Conservation (phyloP, 2,797 vertebrate species). For the Rhinella marina region DNA sequence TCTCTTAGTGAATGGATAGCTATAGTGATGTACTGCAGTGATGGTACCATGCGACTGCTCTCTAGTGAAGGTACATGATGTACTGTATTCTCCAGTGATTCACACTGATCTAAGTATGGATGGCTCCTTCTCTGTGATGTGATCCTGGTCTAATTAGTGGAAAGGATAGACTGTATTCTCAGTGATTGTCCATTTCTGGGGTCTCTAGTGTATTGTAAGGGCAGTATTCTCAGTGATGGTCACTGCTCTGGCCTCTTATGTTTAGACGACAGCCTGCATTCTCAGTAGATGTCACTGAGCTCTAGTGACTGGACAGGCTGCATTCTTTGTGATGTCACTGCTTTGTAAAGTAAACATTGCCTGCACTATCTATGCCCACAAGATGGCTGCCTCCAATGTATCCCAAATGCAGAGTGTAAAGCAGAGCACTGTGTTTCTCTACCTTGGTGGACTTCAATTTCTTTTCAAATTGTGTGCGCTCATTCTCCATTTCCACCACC, state of each 20-base stretch:
- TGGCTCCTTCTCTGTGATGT: background rate
- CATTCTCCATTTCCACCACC: constrained; percentile 89
- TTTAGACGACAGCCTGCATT: too few relatives aligned
- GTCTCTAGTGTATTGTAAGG: background rate
- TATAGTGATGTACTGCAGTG: too few relatives aligned
- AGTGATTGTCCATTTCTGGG: background rate
- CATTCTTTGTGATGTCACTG: background rate
- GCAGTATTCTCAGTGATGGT: background rate
- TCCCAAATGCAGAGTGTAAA: background rate
- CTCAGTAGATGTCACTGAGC: background rate
- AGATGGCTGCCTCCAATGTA: background rate
- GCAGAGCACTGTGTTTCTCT: constrained; percentile 65
- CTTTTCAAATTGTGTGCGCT: constrained; percentile 92
- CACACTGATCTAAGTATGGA: too few relatives aligned
- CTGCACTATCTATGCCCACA: background rate
- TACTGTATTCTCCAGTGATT: too few relatives aligned
- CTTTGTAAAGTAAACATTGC: background rate
- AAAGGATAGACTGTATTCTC: background rate
- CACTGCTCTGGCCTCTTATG: too few relatives aligned
- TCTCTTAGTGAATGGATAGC: background rate
- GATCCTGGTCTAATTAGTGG: background rate
- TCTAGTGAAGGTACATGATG: too few relatives aligned
- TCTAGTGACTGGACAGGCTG: background rate
- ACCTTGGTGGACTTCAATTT: constrained; percentile 97
- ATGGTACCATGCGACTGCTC: too few relatives aligned